Evolutionary conservation across 1,140 invertebrate genomes (phyloP).

Genomic region (Macrobrachium rosenbergii): DNA sequence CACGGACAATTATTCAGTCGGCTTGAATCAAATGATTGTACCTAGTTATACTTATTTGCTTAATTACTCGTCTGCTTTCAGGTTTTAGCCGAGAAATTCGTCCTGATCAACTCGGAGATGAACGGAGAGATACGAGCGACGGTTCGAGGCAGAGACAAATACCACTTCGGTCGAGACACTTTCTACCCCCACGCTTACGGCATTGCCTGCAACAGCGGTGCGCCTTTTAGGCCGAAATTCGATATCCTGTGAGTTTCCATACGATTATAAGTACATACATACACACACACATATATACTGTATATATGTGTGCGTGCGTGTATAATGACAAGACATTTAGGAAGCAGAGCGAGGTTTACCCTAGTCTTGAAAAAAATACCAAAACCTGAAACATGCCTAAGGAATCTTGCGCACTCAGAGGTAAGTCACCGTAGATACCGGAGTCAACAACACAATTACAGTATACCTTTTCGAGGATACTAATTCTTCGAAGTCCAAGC

Average conservation of each 20-base stretch:
- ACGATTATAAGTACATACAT: background rate
- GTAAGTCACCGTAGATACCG: no score
- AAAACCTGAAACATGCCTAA: no score
- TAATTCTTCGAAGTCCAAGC: no score
- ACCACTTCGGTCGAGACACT: slow-evolving; percentile 36
- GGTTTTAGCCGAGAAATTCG: slow-evolving; percentile 44
- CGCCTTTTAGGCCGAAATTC: slow-evolving; percentile 39
- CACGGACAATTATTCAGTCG: no score
- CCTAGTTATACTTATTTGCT: background rate
- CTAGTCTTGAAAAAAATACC: no score
- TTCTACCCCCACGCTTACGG: slow-evolving; percentile 49
- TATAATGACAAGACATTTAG: no score
- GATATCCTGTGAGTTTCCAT: slow-evolving; percentile 28
- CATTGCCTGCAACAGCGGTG: slow-evolving; percentile 41
- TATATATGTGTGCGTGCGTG: background rate
- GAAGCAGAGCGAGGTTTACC: no score
- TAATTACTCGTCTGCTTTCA: background rate
- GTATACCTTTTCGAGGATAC: no score
- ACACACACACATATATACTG: background rate
- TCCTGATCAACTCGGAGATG: slow-evolving; percentile 45
- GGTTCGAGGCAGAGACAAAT: slow-evolving; percentile 27
- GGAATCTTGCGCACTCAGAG: no score
- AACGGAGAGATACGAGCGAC: slow-evolving; percentile 43
- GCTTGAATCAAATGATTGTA: no score
- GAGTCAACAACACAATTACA: no score